These are phyloP conservation scores for Chalcis sispes DNA, from an alignment of 2,888 invertebrate genomes.

Conservation along the genomic window DNA sequence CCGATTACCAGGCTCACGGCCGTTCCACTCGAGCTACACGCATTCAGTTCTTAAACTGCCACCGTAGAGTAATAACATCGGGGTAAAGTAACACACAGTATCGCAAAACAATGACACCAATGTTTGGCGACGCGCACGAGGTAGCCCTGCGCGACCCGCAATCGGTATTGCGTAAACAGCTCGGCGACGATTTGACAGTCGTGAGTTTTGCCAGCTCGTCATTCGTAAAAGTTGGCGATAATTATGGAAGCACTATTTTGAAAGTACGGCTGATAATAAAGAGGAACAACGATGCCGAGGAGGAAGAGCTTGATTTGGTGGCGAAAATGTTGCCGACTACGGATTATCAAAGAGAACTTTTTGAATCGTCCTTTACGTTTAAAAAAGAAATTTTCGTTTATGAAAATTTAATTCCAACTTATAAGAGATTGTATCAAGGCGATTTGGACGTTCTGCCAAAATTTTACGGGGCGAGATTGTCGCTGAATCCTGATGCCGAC, in stretches of 20 bases:
- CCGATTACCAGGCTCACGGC: too few relatives aligned
- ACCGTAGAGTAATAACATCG: too few relatives aligned
- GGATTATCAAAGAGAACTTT: conserved; percentile 77
- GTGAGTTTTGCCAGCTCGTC: conserved; percentile 60
- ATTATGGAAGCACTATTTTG: conserved; percentile 81
- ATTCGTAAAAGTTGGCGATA: conserved; percentile 78
- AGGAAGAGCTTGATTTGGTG: conserved; percentile 76
- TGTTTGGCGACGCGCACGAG: conserved; percentile 18
- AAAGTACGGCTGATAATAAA: conserved; percentile 64
- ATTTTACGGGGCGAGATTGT: conserved; percentile 78
- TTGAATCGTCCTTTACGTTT: conserved; percentile 79
- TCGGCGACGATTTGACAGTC: conserved; percentile 61
- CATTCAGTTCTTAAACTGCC: not conserved
- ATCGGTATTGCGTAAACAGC: conserved; percentile 62
- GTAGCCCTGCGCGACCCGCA: conserved; percentile 65
- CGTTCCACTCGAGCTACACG: too few relatives aligned
- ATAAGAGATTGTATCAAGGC: conserved; percentile 77
- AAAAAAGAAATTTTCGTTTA: conserved; percentile 80
- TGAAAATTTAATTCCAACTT: conserved; percentile 76
- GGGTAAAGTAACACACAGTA: too few relatives aligned
- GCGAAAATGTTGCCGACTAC: conserved; percentile 80
- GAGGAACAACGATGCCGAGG: conserved; percentile 51
- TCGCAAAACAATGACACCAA: not conserved
- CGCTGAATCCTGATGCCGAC: conserved; percentile 73
- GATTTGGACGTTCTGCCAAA: conserved; percentile 77